Base-by-base conservation (phyloP, 1,140 invertebrate genomes). In the Tetragnatha versicolor region DNA sequence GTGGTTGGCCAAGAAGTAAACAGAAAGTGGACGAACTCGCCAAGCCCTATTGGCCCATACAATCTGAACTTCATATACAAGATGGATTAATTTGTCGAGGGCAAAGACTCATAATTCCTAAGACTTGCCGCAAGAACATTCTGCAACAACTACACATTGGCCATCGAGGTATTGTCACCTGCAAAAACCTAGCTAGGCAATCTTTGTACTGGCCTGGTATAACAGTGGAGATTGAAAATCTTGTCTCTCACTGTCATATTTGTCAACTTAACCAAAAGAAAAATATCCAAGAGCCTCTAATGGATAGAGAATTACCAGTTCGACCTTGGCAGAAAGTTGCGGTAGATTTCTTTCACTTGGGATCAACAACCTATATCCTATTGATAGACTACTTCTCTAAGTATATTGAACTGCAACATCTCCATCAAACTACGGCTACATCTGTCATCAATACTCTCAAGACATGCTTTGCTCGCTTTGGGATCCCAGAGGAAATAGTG, bases 301-400 rank as follows among this genome's bases (percentile, higher is more conserved):
- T 66, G 9, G 47, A 66, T 10, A 10, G 22, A 20, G 63, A 66
- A 9, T 9, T 66, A 49, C 29, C 63, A 17, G 39, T 9, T 9
- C 10, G 33, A 14, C 63, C 63, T 49, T 66, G 63, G 70, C n/a
- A 70, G 17, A 75, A 75, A 33, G 42, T 75, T 14, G 70, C 70
- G 9, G n/a, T n/a, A 17, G 70, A 75, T 66, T 75, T 75, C 25
- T 39, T 29, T n/a, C 3, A 70, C 10, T 14, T 33, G 10, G 4
- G 37, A 17, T 14, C 2, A 7, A 27, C 20, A 12, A 75, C 17
- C 20, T 80, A 65, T 31, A 42, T 83, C 12, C 12, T 83, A 63
- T 69, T 83, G 22, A 68, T 81, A n/a, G 83, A 83, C 42, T 82
- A 82, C 51, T 83, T 45, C 66, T 83, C 82, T 12, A 81, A 81